phyloP scores from a whole-genome alignment of 2,888 invertebrate species.

The Dichetophora obliterata region DNA sequence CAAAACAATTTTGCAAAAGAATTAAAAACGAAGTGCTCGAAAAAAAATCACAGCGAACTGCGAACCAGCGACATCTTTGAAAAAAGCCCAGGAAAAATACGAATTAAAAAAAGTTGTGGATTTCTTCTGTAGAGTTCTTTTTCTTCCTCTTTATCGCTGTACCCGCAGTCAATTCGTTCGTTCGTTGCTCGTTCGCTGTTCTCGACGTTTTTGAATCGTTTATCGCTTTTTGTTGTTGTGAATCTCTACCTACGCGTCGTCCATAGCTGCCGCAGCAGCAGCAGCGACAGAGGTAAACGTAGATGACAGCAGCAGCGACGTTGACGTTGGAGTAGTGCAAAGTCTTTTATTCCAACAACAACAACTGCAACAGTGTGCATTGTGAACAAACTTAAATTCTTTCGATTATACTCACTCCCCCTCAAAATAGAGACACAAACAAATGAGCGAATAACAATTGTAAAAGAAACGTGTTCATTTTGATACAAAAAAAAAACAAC shows the following conservation, averaged over 20 bases:
- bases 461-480: conserved; percentile 3
- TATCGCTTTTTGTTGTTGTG: background rate
- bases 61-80: conserved; percentile 25
- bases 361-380: background rate
- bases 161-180: background rate
- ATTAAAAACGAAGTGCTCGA: background rate
- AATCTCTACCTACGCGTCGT: conserved; percentile 18
- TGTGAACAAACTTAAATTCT: background rate
- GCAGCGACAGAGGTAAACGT: background rate
- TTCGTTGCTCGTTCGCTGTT: background rate
- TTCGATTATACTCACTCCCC: background rate
- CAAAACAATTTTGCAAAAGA: background rate
- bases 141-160: conserved; percentile 5
- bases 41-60: background rate
- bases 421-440: background rate
- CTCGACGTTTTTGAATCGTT: background rate
- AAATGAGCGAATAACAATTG: background rate
- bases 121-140: background rate
- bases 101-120: conserved; percentile 25
- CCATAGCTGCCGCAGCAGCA: background rate
- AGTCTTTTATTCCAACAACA: conserved; percentile 17
- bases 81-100: conserved; percentile 20
- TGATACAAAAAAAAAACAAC: background rate
- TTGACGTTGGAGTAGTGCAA: conserved; percentile 12
- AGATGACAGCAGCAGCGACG: conserved; percentile 28